Evolutionary conservation across 2,888 invertebrate genomes (phyloP), one percentile per base, ranked within the genome.

Genomic region (Chymomyza amoena): DNA sequence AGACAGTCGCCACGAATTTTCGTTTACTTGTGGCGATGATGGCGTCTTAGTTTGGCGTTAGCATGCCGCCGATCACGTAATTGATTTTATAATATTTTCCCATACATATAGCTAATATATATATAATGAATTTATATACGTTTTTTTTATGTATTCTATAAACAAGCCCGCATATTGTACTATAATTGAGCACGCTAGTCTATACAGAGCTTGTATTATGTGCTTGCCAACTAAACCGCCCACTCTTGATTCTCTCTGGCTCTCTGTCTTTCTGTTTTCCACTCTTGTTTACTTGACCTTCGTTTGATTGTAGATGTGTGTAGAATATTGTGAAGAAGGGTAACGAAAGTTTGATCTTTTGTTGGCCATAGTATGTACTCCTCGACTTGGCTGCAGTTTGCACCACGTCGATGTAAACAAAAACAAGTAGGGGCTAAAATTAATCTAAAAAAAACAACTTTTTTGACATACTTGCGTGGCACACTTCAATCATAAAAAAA

Each of bases 251-350:
- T 60, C 57, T 32, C 60, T 62, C 32, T 65, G 16, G 32, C 64
- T 28, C 28, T 59, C 10, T 64, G 36, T 39, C 13, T 61, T 59
- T 16, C 18, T 56, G 18, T 13, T 64, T n/a, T n/a, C 56, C 61
- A 57, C 69, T 63, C 75, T 81, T 88, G 84, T 86, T 88, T 84
- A 86, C 88, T 87, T 84, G 84, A 84, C 84, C 84, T 84, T 84
- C 88, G 80, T 60, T 4, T 13, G 13, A 45, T 45, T 45, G 6
- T 32, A 32, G 32, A 6, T 9, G 39, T 36, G 36, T 36, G 7
- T 36, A 36, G 36, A 3, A 36, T 36, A 9, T 6, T 36, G 36
- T 60, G 75, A 62, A 73, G 71, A 82, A 84, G 79, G 75, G 81
- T 79, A 77, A 64, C 66, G 9, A 54, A 20, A 15, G 10, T 6